These are phyloP conservation scores for Oceanites oceanicus DNA, from an alignment of 2,113 vertebrate genomes.

Conservation along the genomic window DNA sequence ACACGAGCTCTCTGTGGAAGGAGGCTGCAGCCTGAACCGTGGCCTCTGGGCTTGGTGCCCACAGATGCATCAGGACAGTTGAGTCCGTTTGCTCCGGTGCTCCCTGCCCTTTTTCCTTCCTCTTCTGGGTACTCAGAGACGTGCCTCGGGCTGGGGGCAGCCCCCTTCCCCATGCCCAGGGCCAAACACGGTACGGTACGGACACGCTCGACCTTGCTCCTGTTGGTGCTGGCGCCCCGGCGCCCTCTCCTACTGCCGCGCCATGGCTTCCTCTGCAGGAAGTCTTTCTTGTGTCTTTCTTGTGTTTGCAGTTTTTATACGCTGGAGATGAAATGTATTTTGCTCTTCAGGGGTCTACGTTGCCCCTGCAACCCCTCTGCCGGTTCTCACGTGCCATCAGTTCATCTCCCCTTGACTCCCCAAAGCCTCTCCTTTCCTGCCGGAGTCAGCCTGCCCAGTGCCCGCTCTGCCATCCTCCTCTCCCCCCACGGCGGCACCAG, in stretches of 20 bases:
- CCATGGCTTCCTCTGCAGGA: neutral
- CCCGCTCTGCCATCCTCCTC: neutral
- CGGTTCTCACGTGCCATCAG: rapidly evolving
- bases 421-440: neutral
- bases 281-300: neutral
- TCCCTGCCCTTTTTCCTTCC: neutral
- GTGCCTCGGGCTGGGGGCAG: neutral
- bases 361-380: neutral
- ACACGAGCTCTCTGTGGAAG: rapidly evolving
- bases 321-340: neutral
- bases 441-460: neutral
- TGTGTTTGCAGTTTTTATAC: neutral
- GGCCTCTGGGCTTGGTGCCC: neutral
- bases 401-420: neutral
- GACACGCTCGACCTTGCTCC: neutral
- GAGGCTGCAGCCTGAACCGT: neutral
- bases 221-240: neutral
- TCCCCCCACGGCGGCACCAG: neutral
- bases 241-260: neutral
- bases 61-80: neutral
- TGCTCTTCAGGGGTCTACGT: neutral
- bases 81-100: neutral
- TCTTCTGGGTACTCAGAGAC: neutral
- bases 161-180: neutral
- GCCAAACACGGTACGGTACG: neutral